These are phyloP conservation scores for Hetaerina titia DNA, from an alignment of 2,888 invertebrate genomes.

Conservation along the genomic window DNA sequence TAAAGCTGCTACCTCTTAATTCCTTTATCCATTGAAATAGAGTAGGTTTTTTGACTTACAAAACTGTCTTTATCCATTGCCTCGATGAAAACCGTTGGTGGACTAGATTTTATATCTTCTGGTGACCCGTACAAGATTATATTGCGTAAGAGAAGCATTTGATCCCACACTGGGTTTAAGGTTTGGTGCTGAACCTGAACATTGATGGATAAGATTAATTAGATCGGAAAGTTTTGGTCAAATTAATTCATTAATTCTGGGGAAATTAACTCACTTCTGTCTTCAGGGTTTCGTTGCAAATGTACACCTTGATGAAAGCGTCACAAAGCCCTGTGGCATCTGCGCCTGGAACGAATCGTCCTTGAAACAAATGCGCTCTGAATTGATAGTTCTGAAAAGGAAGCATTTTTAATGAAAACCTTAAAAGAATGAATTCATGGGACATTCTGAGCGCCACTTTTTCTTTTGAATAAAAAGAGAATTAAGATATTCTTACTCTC, in stretches of 20 bases:
- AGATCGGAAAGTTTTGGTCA: background rate
- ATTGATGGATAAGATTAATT: background rate
- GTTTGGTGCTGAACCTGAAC: constrained; percentile 76
- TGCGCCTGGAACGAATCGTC: constrained; percentile 81
- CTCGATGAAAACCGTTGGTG: constrained; percentile 77
- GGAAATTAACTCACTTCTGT: background rate
- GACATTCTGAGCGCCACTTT: background rate
- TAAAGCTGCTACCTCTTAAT: too few species aligned
- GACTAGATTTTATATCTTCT: constrained; percentile 76
- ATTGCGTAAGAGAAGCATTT: constrained; percentile 79
- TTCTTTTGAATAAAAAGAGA: background rate
- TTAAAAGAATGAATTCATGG: background rate
- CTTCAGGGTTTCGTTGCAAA: constrained; percentile 19
- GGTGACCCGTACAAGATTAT: constrained; percentile 76
- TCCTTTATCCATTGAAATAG: too few species aligned
- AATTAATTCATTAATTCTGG: background rate
- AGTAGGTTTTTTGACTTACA: constrained; percentile 17
- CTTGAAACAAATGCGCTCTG: constrained; percentile 84
- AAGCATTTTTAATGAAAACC: background rate
- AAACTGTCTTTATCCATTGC: constrained; percentile 78
- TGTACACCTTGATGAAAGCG: constrained; percentile 76
- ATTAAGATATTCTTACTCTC: background rate
- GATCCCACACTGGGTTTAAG: constrained; percentile 82
- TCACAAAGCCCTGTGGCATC: constrained; percentile 80
- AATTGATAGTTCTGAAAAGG: constrained; percentile 80